Evolutionary conservation across 2,113 vertebrate species (phyloP).

Genomic region (Amblyopsis rosae): DNA sequence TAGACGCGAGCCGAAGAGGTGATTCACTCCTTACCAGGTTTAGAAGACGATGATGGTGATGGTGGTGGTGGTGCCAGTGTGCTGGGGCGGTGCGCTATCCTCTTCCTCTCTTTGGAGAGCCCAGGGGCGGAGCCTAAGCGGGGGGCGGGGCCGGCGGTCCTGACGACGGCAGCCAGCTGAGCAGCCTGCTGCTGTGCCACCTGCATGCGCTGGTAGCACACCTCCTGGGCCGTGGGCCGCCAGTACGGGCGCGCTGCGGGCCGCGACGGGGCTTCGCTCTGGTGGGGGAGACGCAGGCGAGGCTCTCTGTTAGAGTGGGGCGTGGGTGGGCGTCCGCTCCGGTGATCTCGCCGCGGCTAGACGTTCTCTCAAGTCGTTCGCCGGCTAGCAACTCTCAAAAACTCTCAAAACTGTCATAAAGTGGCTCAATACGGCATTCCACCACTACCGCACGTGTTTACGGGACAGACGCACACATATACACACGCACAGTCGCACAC

Average conservation of each 20-base stretch:
- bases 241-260: constrained; percentile 69
- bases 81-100: constrained; percentile 87
- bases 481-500: too few relatives aligned
- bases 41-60: constrained; percentile 46
- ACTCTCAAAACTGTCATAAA: too few relatives aligned
- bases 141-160: constrained; percentile 42
- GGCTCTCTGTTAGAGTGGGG: too few relatives aligned
- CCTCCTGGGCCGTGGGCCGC: constrained; percentile 87
- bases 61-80: constrained; percentile 19
- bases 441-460: too few relatives aligned
- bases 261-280: constrained; percentile 74
- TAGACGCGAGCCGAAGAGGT: too few relatives aligned
- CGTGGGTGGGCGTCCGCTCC: too few relatives aligned
- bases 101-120: constrained; percentile 82
- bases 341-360: neutral
- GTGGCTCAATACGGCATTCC: too few relatives aligned
- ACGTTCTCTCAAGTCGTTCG: too few relatives aligned
- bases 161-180: constrained; percentile 73
- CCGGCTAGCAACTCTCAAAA: too few relatives aligned
- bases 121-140: constrained; percentile 34
- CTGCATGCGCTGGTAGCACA: constrained; percentile 91
- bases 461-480: too few relatives aligned
- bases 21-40: constrained; percentile 62
- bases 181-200: constrained; percentile 85
- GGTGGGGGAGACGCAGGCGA: constrained; percentile 7